Evolutionary conservation across 2,113 vertebrate species (phyloP), one percentile per base, ranked within the genome.

Genomic region (Periophthalmus modestus): DNA sequence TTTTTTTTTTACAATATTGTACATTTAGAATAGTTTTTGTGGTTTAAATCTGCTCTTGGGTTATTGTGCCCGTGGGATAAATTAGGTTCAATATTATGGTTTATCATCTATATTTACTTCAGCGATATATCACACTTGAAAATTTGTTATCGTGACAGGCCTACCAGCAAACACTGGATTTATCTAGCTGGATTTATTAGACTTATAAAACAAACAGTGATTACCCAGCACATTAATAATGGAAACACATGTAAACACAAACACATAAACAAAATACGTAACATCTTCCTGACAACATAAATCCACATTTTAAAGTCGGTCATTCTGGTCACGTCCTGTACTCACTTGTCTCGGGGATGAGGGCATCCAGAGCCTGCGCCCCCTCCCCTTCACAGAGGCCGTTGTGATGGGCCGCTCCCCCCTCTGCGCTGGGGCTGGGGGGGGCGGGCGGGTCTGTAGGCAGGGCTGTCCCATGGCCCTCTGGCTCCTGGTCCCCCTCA

Each of bases 301-400:
- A 7, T 2, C 12, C 21, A 12, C 11, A 12, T 12, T 65, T 39
- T 36, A 36, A 16, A 36, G 28, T 62, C 39, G 6, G 15, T 39
- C 3, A 19, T 65, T 39, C 1, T 3, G 18, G 6, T 80, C 46
- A 68, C 82, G 4, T 24, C 21, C 57, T 24, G 85, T 69, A 96
- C 97, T 96, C 93, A 99, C 97, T 98, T 95, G 97, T 97, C 93
- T 99, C 97, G 87, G 95, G 96, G 92, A 98, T 98, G 89, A 89
- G 91, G 34, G 94, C 90, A 92, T 95, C 94, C 93, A 98, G 95
- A 93, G 91, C 94, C 92, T 93, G 95, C 67, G 89, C 93, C 79
- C 93, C 94, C 79, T 92, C 94, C 50, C 74, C 84, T 4, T 93
- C 89, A 77, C 94, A 95, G 66, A 96, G 84, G 79, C 95, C 95